Percentiles rank a stretch among this genome's conserved stretches.
Evolutionary conservation across 2,797 vertebrate species (phyloP).

Genomic region (Diplodus sargus): DNA sequence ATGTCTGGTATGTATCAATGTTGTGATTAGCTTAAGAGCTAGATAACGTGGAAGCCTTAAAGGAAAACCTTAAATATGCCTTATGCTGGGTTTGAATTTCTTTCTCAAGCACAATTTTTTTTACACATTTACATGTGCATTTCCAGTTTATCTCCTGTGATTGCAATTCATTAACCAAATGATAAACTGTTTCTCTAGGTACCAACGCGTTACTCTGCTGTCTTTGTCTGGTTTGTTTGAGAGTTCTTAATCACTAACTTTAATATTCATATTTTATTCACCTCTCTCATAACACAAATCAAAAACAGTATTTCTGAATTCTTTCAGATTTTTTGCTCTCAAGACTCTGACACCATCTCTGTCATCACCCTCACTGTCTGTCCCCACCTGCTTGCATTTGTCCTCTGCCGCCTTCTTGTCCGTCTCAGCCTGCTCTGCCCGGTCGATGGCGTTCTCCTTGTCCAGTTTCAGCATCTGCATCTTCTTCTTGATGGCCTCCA

Average conservation of each 20-base stretch:
- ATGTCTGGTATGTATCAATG: slow-evolving; percentile 63
- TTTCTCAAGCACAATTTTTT: background rate
- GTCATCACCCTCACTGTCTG: background rate
- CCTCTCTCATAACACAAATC: background rate
- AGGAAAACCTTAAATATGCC: slow-evolving; percentile 18
- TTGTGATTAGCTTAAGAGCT: slow-evolving; percentile 35
- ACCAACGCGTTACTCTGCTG: background rate
- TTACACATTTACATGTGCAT: background rate
- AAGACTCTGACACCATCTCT: background rate
- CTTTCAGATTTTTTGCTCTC: background rate
- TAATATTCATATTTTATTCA: background rate
- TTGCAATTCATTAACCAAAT: background rate
- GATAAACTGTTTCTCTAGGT: background rate
- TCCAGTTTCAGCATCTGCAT: slow-evolving; percentile 98
- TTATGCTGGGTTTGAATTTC: slow-evolving; percentile 10
- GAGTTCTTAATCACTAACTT: background rate
- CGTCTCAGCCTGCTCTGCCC: slow-evolving; percentile 94
- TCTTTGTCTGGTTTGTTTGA: background rate
- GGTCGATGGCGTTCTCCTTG: slow-evolving; percentile 95
- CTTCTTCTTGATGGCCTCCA: slow-evolving; percentile 99
- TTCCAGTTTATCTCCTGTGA: background rate
- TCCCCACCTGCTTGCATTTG: slow-evolving; percentile 92
- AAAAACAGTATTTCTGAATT: background rate
- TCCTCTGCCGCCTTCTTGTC: slow-evolving; percentile 95
- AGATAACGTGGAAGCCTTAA: slow-evolving; percentile 30